A percentile compares a stretch with the other conserved stretches of the same genome.
These are phyloP conservation scores for Serripes groenlandicus DNA, from an alignment of 2,888 invertebrate genomes.

Conservation along the genomic window DNA sequence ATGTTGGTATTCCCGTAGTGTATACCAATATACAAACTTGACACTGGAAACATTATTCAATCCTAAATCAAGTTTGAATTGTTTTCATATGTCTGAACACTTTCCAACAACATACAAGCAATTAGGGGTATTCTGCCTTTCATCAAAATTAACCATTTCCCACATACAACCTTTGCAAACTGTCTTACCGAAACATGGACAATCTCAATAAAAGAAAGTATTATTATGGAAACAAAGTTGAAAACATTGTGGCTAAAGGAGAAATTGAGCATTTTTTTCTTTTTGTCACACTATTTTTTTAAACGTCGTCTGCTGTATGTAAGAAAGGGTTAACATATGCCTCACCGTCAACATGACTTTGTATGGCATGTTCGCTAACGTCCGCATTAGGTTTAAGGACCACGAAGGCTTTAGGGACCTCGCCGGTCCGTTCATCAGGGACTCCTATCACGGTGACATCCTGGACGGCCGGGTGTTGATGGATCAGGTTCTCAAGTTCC, in stretches of 20 bases:
- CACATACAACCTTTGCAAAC: too few relatives aligned
- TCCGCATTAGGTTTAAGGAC: conserved; percentile 87
- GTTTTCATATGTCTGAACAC: too few relatives aligned
- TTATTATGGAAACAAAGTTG: too few relatives aligned
- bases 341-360: conserved; percentile 78
- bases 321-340: background rate
- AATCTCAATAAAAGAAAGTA: too few relatives aligned
- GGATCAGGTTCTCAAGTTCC: conserved; percentile 93
- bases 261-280: background rate
- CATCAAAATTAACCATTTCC: too few relatives aligned
- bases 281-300: background rate
- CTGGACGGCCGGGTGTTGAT: conserved; percentile 90
- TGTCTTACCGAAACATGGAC: too few relatives aligned
- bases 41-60: too few relatives aligned
- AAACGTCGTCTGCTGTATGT: background rate
- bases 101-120: too few relatives aligned
- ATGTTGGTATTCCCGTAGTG: too few relatives aligned
- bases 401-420: conserved; percentile 92
- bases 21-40: too few relatives aligned
- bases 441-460: conserved; percentile 94
- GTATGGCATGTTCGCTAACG: conserved; percentile 88
- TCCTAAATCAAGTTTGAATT: too few relatives aligned
- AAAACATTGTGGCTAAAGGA: background rate
- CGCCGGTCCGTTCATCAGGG: conserved; percentile 89
- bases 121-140: too few relatives aligned